Conservation (phyloP, 2,888 invertebrate genomes). For the Aspidiotus rigidus region DNA sequence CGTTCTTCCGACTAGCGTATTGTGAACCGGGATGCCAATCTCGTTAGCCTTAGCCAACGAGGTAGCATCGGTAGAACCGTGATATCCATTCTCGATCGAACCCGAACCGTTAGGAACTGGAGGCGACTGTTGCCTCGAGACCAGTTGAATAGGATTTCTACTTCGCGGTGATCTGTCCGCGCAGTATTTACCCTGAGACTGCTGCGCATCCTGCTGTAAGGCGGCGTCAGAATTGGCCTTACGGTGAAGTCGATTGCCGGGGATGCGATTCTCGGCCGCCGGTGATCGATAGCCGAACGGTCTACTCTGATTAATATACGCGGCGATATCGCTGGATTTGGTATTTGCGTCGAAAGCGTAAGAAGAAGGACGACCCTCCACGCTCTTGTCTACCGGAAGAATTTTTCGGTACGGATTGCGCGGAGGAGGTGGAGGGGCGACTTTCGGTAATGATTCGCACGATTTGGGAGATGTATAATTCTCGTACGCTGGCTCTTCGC, state of each 20-base stretch:
- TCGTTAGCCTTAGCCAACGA: constrained; percentile 26
- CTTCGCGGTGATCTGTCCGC: constrained; percentile 65
- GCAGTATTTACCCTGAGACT: constrained; percentile 48
- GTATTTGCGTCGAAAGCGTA: constrained; percentile 47
- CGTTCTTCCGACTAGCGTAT: constrained; percentile 37
- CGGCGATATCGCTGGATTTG: constrained; percentile 7
- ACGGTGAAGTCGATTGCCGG: constrained; percentile 22
- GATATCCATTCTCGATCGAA: background rate
- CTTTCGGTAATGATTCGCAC: constrained; percentile 18
- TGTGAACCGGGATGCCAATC: constrained; percentile 30
- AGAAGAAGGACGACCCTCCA: constrained; percentile 45
- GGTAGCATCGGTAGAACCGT: background rate
- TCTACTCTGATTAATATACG: background rate
- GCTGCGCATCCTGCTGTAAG: background rate
- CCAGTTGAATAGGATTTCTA: constrained; percentile 60
- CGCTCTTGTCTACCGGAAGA: constrained; percentile 30
- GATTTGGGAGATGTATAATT: no score
- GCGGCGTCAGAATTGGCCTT: constrained; percentile 12
- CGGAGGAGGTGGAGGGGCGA: constrained; percentile 64
- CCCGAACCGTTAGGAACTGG: constrained; percentile 10
- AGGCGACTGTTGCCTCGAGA: constrained; percentile 21
- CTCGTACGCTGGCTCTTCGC: background rate
- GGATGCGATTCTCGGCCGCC: constrained; percentile 17
- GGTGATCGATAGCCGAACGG: background rate
- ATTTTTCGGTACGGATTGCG: constrained; percentile 61